A percentile compares a stretch with the other conserved stretches of the same genome.
Evolutionary conservation across 2,888 invertebrate species (phyloP).

Genomic region (Apotomis turbidana): DNA sequence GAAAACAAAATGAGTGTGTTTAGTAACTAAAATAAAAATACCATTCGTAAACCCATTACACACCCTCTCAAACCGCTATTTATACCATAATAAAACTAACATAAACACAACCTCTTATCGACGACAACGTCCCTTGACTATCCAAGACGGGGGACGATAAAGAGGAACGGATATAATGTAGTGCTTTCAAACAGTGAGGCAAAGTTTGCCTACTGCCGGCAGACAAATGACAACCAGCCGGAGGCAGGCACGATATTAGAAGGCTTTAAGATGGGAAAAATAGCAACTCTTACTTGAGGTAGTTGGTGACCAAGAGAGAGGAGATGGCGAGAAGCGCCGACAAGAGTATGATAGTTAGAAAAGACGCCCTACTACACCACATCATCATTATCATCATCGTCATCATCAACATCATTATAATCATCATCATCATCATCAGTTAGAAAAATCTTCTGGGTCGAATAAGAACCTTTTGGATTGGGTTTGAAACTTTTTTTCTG

Average conservation of each 20-base stretch:
- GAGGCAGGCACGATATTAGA: conserved; percentile 78
- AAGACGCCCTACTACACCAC: too few relatives aligned
- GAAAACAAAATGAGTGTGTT: too few relatives aligned
- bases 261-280: conserved; percentile 82
- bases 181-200: conserved; percentile 80
- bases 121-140: conserved; percentile 49
- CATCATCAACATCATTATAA: too few relatives aligned
- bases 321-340: conserved; percentile 26
- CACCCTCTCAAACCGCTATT: neutral
- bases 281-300: conserved; percentile 78
- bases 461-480: too few relatives aligned
- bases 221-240: conserved; percentile 81
- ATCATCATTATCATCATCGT: too few relatives aligned
- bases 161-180: conserved; percentile 79
- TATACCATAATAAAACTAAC: neutral
- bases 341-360: too few relatives aligned
- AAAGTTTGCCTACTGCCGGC: conserved; percentile 78
- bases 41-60: neutral
- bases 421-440: too few relatives aligned
- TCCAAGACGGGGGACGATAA: conserved; percentile 65
- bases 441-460: too few relatives aligned
- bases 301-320: conserved; percentile 52
- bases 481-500: too few relatives aligned
- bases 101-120: conserved; percentile 41
- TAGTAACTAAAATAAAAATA: neutral